Base-by-base conservation (phyloP, 1,140 invertebrate species). In the Diachasmimorpha longicaudata region DNA sequence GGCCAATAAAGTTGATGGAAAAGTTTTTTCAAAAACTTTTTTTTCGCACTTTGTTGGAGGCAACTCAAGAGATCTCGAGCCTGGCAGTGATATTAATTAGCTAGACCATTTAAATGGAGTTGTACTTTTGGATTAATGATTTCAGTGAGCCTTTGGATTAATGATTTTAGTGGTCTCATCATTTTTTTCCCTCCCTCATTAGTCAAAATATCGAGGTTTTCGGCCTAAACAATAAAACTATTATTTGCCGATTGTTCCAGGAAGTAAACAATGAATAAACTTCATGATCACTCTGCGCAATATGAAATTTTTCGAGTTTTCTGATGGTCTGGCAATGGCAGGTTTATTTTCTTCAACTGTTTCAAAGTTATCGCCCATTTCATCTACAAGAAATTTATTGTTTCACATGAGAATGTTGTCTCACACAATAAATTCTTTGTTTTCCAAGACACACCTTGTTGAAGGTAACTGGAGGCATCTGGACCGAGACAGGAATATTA, bases 1-100 rank as follows among this genome's bases (percentile, higher is more conserved):
- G 58, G 21, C 58, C 58, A 63, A 63, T 63, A 63, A 63, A 63
- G 21, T 63, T 63, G 58, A 63, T 63, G 58, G 58, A 63, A 63
- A 63, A 23, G 58, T 63, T 63, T 25, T 52, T 52, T 16, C 19
- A 10, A n/a, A 52, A 52, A 52, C 9, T 52, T 19, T 52, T 52
- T 16, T 16, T 16, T 52, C 48, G 13, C 48, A 52, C 48, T 52
- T 52, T 42, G 39, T 42, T 13, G 13, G 39, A 42, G 48, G 48
- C 14, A 13, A 52, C n/a, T 52, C 48, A 1, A n/a, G 48, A 9
- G 19, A 52, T 52, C 48, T 52, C 14, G 48, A 4, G 16, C 19
- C n/a, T 52, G 48, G 48, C 48, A 19, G 48, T 16, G 14, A 52
- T 52, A 52, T 52, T 19, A 52, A 52, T 52, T 52, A 46, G n/a